phyloP scores from a whole-genome alignment of 1,140 invertebrate genomes.

The Octopus bimaculoides region DNA sequence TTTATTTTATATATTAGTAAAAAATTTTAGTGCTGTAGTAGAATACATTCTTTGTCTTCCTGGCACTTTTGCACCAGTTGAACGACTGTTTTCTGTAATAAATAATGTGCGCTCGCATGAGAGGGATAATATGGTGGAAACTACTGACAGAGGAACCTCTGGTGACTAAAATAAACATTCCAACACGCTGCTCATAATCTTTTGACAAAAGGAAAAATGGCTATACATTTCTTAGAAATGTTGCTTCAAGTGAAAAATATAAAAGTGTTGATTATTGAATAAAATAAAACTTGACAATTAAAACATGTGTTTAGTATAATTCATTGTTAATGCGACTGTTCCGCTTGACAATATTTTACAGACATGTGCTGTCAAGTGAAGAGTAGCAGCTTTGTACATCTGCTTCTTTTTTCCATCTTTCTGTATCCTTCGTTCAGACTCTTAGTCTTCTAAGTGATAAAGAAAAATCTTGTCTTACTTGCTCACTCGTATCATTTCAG shows the following conservation, averaged over 20 bases:
- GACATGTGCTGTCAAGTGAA: background rate
- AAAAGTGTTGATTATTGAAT: too few relatives aligned
- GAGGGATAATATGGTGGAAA: background rate
- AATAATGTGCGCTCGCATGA: background rate
- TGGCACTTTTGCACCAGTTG: conserved; percentile 1
- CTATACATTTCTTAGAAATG: too few relatives aligned
- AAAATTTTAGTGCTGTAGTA: conserved; percentile 1
- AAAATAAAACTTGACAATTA: too few relatives aligned
- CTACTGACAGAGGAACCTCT: background rate
- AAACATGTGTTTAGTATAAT: background rate
- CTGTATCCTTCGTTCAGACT: background rate
- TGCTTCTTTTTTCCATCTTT: background rate
- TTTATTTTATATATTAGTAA: background rate
- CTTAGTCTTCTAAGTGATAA: conserved; percentile 7
- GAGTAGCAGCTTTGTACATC: conserved; percentile 1
- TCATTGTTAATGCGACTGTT: background rate
- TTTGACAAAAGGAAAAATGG: too few relatives aligned
- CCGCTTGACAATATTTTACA: conserved; percentile 1
- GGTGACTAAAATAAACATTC: background rate
- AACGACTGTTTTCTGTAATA: background rate
- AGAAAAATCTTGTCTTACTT: background rate
- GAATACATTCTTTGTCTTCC: conserved; percentile 7
- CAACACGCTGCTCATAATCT: too few relatives aligned
- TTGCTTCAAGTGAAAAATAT: too few relatives aligned
- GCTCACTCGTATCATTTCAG: background rate